Evolutionary conservation across 2,888 invertebrate genomes (phyloP).

Genomic region (Caprella mutica): DNA sequence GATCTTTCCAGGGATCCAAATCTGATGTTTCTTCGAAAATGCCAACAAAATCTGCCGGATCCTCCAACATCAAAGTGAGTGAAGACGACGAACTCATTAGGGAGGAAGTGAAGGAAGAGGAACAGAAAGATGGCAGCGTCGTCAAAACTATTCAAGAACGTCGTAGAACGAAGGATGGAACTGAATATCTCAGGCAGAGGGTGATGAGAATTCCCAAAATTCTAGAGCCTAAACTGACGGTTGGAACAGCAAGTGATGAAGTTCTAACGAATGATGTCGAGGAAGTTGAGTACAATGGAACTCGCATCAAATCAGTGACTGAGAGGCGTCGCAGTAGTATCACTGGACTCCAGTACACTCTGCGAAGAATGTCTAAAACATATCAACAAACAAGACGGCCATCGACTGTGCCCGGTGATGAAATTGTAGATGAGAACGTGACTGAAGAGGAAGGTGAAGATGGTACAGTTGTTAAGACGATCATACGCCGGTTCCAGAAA

Average conservation of each 20-base stretch:
- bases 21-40: constrained; percentile 17
- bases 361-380: constrained; percentile 27
- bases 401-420: constrained; percentile 10
- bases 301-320: constrained; percentile 23
- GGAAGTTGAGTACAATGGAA: constrained; percentile 27
- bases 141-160: constrained; percentile 30
- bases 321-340: constrained; percentile 31
- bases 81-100: constrained; percentile 29
- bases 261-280: constrained; percentile 30
- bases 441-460: constrained; percentile 31
- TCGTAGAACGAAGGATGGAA: constrained; percentile 29
- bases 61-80: constrained; percentile 25
- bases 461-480: constrained; percentile 27
- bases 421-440: constrained; percentile 29
- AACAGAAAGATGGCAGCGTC: constrained; percentile 24
- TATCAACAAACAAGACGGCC: constrained; percentile 24
- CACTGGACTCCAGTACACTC: constrained; percentile 31
- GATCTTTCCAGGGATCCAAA: constrained; percentile 29
- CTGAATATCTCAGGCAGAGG: constrained; percentile 31
- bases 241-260: constrained; percentile 27
- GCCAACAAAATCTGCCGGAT: constrained; percentile 9
- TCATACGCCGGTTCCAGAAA: constrained; percentile 23
- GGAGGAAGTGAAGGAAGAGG: constrained; percentile 32
- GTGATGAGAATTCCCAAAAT: constrained; percentile 33
- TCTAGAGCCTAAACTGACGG: constrained; percentile 28